phyloP scores from a whole-genome alignment of 1,140 invertebrate genomes.

The Lepidurus packardi region DNA sequence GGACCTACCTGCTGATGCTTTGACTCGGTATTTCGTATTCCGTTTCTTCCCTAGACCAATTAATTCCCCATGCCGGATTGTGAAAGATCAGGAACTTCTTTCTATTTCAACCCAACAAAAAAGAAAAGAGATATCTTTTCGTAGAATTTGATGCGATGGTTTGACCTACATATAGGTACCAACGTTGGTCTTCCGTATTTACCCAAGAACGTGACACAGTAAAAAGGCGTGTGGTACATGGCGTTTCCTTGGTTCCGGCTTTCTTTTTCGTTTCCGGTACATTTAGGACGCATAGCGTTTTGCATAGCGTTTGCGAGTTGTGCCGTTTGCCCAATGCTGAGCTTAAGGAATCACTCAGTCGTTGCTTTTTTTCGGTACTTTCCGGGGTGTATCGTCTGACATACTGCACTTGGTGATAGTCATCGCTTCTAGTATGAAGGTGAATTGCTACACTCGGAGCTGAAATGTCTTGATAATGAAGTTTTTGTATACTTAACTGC shows the following conservation, averaged over 20 bases:
- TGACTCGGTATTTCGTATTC: neutral
- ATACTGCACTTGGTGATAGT: neutral
- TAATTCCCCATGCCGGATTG: neutral
- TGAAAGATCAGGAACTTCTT: neutral
- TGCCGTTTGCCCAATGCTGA: neutral
- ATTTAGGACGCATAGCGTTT: neutral
- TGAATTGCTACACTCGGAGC: neutral
- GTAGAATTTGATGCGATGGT: neutral
- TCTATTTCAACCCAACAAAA: neutral
- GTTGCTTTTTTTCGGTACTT: neutral
- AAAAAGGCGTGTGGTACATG: slow-evolving; percentile 13
- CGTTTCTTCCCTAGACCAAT: neutral
- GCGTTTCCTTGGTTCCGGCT: slow-evolving; percentile 17
- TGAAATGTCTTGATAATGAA: neutral
- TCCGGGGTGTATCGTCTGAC: neutral
- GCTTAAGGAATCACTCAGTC: neutral
- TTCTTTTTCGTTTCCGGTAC: slow-evolving; percentile 19
- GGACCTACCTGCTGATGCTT: neutral
- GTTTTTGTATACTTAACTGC: neutral
- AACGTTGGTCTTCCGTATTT: slow-evolving; percentile 17
- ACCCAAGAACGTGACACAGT: neutral
- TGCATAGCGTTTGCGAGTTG: neutral
- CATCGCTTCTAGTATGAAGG: neutral
- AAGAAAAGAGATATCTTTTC: neutral
- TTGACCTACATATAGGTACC: neutral